Evolutionary conservation across 2,113 vertebrate genomes (phyloP).

Genomic region (Pyrgilauda ruficollis): DNA sequence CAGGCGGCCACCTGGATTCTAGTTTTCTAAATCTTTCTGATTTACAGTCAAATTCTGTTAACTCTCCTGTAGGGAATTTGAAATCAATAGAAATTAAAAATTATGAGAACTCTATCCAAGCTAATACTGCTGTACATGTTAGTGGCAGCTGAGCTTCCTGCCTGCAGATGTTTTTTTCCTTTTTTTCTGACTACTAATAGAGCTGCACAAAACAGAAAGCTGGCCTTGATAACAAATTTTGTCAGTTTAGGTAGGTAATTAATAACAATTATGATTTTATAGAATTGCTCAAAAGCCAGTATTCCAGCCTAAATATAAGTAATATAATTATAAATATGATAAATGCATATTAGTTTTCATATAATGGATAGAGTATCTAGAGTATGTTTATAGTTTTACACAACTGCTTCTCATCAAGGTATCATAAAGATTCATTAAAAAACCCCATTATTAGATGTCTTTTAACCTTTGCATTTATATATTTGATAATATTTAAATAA

Average conservation of each 20-base stretch:
- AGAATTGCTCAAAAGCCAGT: not conserved
- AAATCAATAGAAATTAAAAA: not conserved
- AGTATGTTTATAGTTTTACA: not conserved
- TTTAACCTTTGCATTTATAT: not conserved
- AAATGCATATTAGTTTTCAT: not conserved
- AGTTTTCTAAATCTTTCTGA: not conserved
- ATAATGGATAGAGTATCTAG: not conserved
- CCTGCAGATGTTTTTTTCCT: not conserved
- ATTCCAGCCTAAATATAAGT: not conserved
- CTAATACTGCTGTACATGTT: not conserved
- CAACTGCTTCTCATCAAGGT: not conserved
- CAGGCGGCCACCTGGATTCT: not conserved
- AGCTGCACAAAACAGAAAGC: not conserved
- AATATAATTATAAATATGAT: not conserved
- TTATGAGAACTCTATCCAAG: not conserved
- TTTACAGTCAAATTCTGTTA: not conserved
- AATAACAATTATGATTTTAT: not conserved
- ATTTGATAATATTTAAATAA: not conserved
- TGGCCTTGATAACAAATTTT: not conserved
- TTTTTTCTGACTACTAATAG: not conserved
- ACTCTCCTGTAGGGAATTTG: not conserved
- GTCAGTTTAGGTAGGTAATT: not conserved
- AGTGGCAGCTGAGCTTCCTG: not conserved
- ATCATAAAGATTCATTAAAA: not conserved
- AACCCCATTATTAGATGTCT: not conserved